Evolutionary conservation across 2,113 vertebrate species (phyloP).

Genomic region (Cephalopterus ornatus): DNA sequence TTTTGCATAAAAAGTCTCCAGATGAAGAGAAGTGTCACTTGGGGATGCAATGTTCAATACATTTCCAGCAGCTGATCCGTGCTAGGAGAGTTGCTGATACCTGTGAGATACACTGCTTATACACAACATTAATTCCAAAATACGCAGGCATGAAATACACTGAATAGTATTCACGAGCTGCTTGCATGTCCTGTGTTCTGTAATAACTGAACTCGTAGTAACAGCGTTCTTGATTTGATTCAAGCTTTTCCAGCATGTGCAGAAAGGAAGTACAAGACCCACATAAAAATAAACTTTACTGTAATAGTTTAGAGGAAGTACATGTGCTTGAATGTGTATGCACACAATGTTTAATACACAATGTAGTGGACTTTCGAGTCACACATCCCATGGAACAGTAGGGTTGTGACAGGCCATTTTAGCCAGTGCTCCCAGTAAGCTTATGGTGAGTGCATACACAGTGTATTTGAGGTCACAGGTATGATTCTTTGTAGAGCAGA

Average conservation of each 20-base stretch:
- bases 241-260: background rate
- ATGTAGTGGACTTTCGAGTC: background rate
- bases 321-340: background rate
- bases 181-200: background rate
- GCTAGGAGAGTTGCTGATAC: background rate
- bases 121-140: slow-evolving; percentile 12
- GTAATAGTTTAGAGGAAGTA: background rate
- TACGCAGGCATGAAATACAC: background rate
- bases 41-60: background rate
- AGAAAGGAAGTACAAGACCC: background rate
- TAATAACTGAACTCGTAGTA: background rate
- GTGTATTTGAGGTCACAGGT: background rate
- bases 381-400: background rate
- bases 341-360: background rate
- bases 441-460: background rate
- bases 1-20: slow-evolving; percentile 2
- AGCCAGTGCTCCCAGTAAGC: background rate
- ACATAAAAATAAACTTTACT: background rate
- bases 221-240: background rate
- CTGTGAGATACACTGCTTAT: background rate
- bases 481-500: background rate
- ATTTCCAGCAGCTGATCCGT: background rate
- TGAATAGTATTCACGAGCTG: background rate
- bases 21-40: background rate
- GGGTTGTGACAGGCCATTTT: background rate